A percentile compares a stretch with the other conserved stretches of the same genome.
Conservation (phyloP, 2,797 vertebrate genomes). For the Pipistrellus nathusii region DNA sequence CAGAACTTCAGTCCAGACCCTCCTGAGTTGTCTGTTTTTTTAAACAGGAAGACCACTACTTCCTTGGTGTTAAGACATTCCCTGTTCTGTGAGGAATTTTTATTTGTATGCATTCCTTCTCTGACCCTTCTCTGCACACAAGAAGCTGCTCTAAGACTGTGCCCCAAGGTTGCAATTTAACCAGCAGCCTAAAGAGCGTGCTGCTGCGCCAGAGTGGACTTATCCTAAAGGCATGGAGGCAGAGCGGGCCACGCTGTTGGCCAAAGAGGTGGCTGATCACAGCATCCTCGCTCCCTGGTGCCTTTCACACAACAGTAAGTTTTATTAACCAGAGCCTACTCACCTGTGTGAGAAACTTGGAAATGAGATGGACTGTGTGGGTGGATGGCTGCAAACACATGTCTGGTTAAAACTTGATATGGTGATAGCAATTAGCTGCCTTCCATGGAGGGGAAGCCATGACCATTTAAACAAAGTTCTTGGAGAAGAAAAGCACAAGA, state of each 20-base stretch:
- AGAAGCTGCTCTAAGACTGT: conserved; percentile 66
- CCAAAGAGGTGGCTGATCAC: conserved; percentile 89
- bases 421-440: neutral
- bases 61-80: conserved; percentile 60
- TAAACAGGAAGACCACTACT: conserved; percentile 34
- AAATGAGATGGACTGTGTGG: conserved; percentile 71
- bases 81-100: neutral
- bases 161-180: conserved; percentile 81
- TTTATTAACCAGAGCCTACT: conserved; percentile 83
- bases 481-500: neutral
- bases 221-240: conserved; percentile 77
- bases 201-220: conserved; percentile 79
- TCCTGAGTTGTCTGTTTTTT: conserved; percentile 74
- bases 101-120: conserved; percentile 45
- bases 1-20: conserved; percentile 68
- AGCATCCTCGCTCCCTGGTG: conserved; percentile 87
- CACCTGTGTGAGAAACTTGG: conserved; percentile 77
- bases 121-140: neutral
- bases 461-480: neutral
- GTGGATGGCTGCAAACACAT: neutral
- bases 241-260: conserved; percentile 90
- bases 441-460: neutral
- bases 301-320: conserved; percentile 86
- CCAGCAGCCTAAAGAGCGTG: conserved; percentile 83
- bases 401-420: neutral